Evolutionary conservation across 2,888 invertebrate species (phyloP), one percentile per base, ranked within the genome.

Genomic region (Dorcus parallelipipedus): DNA sequence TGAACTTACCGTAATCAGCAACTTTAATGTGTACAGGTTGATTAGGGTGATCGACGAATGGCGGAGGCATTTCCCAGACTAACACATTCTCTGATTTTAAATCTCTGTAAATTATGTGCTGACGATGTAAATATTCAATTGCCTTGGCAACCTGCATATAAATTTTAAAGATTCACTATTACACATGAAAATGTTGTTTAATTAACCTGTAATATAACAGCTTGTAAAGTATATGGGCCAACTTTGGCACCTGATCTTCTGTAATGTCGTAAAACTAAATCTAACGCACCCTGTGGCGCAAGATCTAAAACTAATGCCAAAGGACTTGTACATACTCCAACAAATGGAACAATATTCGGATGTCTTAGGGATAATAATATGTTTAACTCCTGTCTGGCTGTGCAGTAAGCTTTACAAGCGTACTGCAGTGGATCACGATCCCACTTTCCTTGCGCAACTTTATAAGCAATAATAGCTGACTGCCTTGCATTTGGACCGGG

Each of bases 21-120:
- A 99, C 85, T 77, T 97, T 97, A 52, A 98, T 90, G 71, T 91
- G 93, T 1, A 94, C 91, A 58, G 82, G 81, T 64, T 84, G 82
- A 63, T 88, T 86, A 0, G 87, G 86, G 58, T 84, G 83, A 50
- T 85, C 84, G 60, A 86, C 84, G 72, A 86, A 87, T 0, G 95
- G 91, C 20, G 85, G 81, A 0, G 98, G 97, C 81, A 98, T 87
- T 64, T 91, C 86, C 98, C 98, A 99, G n/a, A 97, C 97, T 3
- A 99, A 80, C 43, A 99, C 96, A 80, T 99, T 99, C 77, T 98
- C 98, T 0, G 96, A 94, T 82, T 99, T 93, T 9, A 95, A 80
- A 76, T 95, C 95, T 45, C 93, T 82, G 77, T 98, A 98, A 64
- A 99, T 95, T 42, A 99, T 95, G 62, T 92, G 87, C 59, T 91